Evolutionary conservation across 2,888 invertebrate species (phyloP).

Genomic region (Halictus ligatus): DNA sequence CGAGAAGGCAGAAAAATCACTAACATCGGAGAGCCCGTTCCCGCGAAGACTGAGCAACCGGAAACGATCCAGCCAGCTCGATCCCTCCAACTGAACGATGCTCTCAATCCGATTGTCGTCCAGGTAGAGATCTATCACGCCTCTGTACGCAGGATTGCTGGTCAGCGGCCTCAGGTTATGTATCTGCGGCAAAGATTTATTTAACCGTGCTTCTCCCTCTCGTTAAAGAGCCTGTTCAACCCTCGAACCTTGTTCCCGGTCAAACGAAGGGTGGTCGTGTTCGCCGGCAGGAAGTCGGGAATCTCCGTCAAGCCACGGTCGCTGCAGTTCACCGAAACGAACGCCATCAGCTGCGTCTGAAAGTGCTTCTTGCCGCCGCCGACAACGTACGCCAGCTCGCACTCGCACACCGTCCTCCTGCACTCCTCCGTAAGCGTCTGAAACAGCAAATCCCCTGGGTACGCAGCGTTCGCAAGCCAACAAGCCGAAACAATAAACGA

Average conservation of each 20-base stretch:
- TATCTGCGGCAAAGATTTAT: slow-evolving; percentile 85
- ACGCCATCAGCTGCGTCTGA: slow-evolving; percentile 85
- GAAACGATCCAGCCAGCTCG: slow-evolving; percentile 92
- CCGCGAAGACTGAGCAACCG: slow-evolving; percentile 91
- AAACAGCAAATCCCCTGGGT: slow-evolving; percentile 25
- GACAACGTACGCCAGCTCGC: slow-evolving; percentile 88
- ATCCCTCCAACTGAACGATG: slow-evolving; percentile 90
- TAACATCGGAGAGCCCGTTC: slow-evolving; percentile 90
- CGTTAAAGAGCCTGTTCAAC: not conserved
- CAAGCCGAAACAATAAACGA: not conserved
- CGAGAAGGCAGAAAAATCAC: slow-evolving; percentile 46
- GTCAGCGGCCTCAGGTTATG: slow-evolving; percentile 87
- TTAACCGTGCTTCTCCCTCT: not conserved
- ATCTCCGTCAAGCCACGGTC: slow-evolving; percentile 86
- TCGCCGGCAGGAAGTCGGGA: slow-evolving; percentile 87
- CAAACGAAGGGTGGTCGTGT: slow-evolving; percentile 88
- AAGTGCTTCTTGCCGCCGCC: slow-evolving; percentile 81
- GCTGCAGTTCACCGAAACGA: slow-evolving; percentile 90
- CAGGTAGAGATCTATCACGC: slow-evolving; percentile 90
- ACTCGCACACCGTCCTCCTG: slow-evolving; percentile 86
- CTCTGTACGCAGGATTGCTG: slow-evolving; percentile 88
- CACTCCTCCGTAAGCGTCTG: slow-evolving; percentile 87
- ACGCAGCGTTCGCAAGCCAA: not conserved
- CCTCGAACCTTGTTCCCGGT: slow-evolving; percentile 88
- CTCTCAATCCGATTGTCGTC: slow-evolving; percentile 90